A percentile compares a stretch with the other conserved stretches of the same genome.
phyloP scores from a whole-genome alignment of 2,888 invertebrate species.

The Drosophila nigricruria region DNA sequence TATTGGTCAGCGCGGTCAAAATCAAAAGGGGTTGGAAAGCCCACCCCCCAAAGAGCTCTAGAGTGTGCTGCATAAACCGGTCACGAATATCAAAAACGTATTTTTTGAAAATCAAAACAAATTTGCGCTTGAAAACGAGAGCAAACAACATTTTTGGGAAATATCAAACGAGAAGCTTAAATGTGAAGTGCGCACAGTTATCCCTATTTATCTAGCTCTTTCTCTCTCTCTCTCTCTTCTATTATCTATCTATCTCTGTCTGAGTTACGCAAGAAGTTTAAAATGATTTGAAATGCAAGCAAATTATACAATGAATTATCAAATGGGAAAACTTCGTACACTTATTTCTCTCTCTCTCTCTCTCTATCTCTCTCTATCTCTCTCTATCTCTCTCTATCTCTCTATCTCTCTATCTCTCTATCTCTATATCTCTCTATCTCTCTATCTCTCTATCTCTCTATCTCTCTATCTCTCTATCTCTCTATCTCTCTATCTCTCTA shows the following conservation, averaged over 20 bases:
- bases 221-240: conserved; percentile 1
- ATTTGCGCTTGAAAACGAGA: conserved; percentile 33
- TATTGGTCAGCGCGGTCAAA: conserved; percentile 49
- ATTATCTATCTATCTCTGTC: conserved; percentile 14
- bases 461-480: background rate
- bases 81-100: conserved; percentile 18
- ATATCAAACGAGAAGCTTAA: background rate
- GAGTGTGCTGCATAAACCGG: background rate
- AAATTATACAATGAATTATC: background rate
- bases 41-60: background rate
- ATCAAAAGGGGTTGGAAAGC: conserved; percentile 32
- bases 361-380: no score
- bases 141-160: conserved; percentile 23
- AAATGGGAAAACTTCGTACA: no score
- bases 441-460: background rate
- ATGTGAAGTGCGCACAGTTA: conserved; percentile 27
- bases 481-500: background rate
- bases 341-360: background rate
- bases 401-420: background rate
- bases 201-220: background rate
- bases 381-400: background rate
- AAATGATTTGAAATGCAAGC: background rate
- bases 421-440: background rate
- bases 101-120: conserved; percentile 39
- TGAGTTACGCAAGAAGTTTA: background rate